Conservation (phyloP, 2,888 invertebrate species). For the Temnothorax rugatulus region DNA sequence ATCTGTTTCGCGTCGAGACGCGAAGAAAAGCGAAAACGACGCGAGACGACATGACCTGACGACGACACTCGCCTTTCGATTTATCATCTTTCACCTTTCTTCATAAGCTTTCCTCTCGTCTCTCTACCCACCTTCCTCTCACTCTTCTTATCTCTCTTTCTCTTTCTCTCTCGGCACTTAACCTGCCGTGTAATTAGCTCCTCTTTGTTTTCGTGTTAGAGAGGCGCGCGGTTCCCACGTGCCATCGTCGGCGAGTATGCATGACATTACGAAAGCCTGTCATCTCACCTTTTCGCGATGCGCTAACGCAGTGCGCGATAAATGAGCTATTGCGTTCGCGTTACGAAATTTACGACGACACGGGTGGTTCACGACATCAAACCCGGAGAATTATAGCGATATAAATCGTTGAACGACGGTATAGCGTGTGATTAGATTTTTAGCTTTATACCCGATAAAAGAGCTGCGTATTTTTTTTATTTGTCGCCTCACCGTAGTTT, state of each 20-base stretch:
- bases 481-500: not conserved
- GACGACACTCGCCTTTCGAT: slow-evolving; percentile 18
- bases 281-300: slow-evolving; percentile 42
- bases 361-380: slow-evolving; percentile 4
- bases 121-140: not conserved
- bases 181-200: slow-evolving; percentile 49
- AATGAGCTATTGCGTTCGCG: slow-evolving; percentile 46
- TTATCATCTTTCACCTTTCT: slow-evolving; percentile 14
- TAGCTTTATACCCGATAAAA: not conserved
- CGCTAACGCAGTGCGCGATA: slow-evolving; percentile 35
- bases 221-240: slow-evolving; percentile 45
- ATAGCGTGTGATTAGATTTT: slow-evolving; percentile 24
- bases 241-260: slow-evolving; percentile 28
- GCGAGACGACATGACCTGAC: not conserved
- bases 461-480: not conserved
- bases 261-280: slow-evolving; percentile 49
- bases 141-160: not conserved
- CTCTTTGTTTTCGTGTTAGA: slow-evolving; percentile 39
- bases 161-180: slow-evolving; percentile 23
- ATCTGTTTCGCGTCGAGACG: slow-evolving; percentile 59
- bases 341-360: slow-evolving; percentile 44
- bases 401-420: slow-evolving; percentile 13
- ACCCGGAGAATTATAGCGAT: slow-evolving; percentile 13
- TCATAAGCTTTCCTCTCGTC: not conserved
- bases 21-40: slow-evolving; percentile 27